Base-by-base conservation (phyloP, 2,113 vertebrate genomes). In the Rhombomys opimus region DNA sequence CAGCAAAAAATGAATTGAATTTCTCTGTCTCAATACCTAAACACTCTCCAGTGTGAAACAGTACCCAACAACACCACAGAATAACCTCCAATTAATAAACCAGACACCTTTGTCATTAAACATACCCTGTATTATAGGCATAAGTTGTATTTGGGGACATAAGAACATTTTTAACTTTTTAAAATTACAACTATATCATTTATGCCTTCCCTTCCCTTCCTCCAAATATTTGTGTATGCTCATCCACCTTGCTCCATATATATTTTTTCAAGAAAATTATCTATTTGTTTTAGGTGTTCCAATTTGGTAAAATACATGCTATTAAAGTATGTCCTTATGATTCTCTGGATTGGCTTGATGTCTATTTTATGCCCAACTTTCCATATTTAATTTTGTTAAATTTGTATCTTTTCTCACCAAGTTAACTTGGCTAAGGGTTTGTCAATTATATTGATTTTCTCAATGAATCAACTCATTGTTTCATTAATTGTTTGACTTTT, bases 1-100 rank as follows among this genome's bases (percentile, higher is more conserved):
- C 15, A 90, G 67, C 46, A 96, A 95, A 95, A 95, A 96, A 65
- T 65, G 93, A 86, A 92, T 90, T 87, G 4, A 46, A 94, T 90
- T 95, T 87, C n/a, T 96, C 78, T 23, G 32, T 84, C n/a, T 95
- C 73, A 76, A 87, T n/a, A 76, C 6, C 76, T 88, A 93, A 94
- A 90, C 65, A 4, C 12, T 93, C 77, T 68, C 78, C 57, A 41
- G 70, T 90, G 52, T 41, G 27, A 87, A 76, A 91, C 4, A 78
- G 41, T 65, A 89, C 61, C 25, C 57, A 72, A n/a, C 41, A 72
- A 61, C 78, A 81, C 22, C 87, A 75, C 78, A 84, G 5, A 2
- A 87, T 85, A 87, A 35, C 15, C 27, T 96, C 57, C 23, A 94
- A 76, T 97, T 93, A 87, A 73, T 73, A 95, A 91, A 35, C 32